Evolutionary conservation across 2,888 invertebrate genomes (phyloP), one percentile per base, ranked within the genome.

Genomic region (Pegoplata infirma): DNA sequence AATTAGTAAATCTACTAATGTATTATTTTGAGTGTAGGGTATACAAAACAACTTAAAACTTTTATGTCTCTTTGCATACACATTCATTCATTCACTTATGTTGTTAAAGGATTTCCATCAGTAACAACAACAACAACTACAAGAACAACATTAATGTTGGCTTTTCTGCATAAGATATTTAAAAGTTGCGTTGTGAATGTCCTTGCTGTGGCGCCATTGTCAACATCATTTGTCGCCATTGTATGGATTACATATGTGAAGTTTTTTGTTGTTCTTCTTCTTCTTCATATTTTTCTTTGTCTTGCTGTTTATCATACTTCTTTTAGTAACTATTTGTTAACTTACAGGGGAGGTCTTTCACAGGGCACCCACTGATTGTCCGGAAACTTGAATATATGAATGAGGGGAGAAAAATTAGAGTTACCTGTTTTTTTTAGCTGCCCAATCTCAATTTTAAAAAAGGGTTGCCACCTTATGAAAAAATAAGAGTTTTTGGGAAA

Each of bases 181-280:
- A 6, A 25, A 6, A 25, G 32, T 40, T 40, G 10, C 1, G 36
- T 5, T 40, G 32, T 63, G 14, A 51, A 51, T 79, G 71, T 79
- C 66, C 74, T 75, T 67, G 67, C 49, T 61, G 16, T 75, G 79
- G 79, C 79, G 79, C 74, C 79, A 79, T 79, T 79, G 79, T 79
- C 79, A 79, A 79, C 79, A 79, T 79, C 71, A 79, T 79, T 79
- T 79, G 74, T 75, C 79, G 74, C 74, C 75, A 71, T 79, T 79
- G 71, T 75, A 79, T 67, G 71, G 79, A 49, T 79, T 79, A 79
- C 74, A 79, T 56, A 75, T 79, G 75, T 75, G 67, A 75, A 71
- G 61, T 56, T 46, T 44, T 28, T 61, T 40, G 12, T 16, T 17
- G 40, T 68, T 44, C 44, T 36, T 40, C 21, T n/a, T 6, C 36